Evolutionary conservation across 2,888 invertebrate genomes (phyloP).

Genomic region (Drosophila merina): DNA sequence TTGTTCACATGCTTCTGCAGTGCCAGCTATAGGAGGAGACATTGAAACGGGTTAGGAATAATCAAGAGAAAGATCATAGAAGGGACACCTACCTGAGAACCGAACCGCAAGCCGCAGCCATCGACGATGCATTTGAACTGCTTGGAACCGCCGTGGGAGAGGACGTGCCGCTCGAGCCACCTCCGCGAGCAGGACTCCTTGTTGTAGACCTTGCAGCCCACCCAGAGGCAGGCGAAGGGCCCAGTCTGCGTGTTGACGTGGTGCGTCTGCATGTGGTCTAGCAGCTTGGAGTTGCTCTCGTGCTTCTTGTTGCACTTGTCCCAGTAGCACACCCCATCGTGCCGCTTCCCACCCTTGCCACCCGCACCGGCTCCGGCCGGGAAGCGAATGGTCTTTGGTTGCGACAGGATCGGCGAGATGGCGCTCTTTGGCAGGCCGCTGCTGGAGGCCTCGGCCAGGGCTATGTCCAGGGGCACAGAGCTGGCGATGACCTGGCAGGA

Average conservation of each 20-base stretch:
- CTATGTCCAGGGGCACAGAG: constrained; percentile 83
- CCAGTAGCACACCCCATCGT: constrained; percentile 90
- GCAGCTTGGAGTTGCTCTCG: constrained; percentile 91
- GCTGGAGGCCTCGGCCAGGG: constrained; percentile 70
- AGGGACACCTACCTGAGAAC: constrained; percentile 89
- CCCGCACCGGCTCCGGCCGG: constrained; percentile 86
- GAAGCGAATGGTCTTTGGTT: constrained; percentile 92
- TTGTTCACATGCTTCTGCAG: constrained; percentile 96
- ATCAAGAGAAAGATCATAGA: too few relatives aligned
- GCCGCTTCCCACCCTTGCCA: constrained; percentile 82
- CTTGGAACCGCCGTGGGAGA: constrained; percentile 96
- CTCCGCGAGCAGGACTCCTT: constrained; percentile 95
- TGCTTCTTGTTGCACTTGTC: constrained; percentile 91
- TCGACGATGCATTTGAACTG: constrained; percentile 98
- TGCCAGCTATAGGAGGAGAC: constrained; percentile 84
- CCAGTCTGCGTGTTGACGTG: constrained; percentile 94
- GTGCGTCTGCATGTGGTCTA: constrained; percentile 93
- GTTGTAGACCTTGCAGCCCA: constrained; percentile 96
- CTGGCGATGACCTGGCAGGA: constrained; percentile 40
- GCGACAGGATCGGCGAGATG: constrained; percentile 91
- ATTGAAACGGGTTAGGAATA: too few relatives aligned
- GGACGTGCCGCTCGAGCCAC: constrained; percentile 96
- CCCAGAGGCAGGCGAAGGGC: constrained; percentile 96
- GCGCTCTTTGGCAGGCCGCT: constrained; percentile 80
- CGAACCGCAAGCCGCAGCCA: constrained; percentile 94